These are phyloP conservation scores for Lindbergichthys nudifrons DNA, from an alignment of 2,797 vertebrate species.

Conservation along the genomic window DNA sequence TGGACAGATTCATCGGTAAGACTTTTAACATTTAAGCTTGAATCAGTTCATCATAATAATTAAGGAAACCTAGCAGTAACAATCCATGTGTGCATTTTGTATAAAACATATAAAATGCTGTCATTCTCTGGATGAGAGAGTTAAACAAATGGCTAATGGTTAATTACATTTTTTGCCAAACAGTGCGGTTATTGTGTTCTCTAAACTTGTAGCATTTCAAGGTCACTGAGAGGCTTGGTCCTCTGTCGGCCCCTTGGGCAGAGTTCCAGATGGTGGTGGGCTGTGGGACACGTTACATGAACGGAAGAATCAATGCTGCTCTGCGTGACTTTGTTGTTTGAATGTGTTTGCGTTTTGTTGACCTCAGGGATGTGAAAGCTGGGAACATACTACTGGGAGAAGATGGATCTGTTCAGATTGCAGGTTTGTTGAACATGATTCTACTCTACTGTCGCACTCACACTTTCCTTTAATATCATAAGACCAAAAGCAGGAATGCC, in stretches of 20 bases:
- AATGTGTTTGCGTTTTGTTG: constrained; percentile 68
- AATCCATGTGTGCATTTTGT: too few relatives aligned
- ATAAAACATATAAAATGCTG: neutral
- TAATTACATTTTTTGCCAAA: constrained; percentile 19
- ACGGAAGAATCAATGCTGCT: constrained; percentile 75
- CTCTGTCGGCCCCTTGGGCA: constrained; percentile 54
- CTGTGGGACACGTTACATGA: constrained; percentile 44
- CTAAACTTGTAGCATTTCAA: constrained; percentile 60
- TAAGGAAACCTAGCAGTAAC: neutral
- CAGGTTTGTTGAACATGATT: constrained; percentile 86
- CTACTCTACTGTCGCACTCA: neutral
- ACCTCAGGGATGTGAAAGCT: constrained; percentile 90
- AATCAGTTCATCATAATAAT: neutral
- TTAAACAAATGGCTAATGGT: neutral
- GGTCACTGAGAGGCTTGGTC: constrained; percentile 57
- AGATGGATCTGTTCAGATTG: constrained; percentile 98
- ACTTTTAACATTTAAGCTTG: neutral
- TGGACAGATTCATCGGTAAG: constrained; percentile 98
- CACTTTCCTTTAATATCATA: neutral
- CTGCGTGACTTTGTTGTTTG: constrained; percentile 61
- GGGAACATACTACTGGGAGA: constrained; percentile 99
- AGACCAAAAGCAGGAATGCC: neutral
- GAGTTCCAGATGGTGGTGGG: constrained; percentile 60
- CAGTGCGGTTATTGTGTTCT: constrained; percentile 22
- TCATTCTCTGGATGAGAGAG: neutral